Base-by-base conservation (phyloP, 2,797 vertebrate species). In the Cynodonichthys magdalenae region DNA sequence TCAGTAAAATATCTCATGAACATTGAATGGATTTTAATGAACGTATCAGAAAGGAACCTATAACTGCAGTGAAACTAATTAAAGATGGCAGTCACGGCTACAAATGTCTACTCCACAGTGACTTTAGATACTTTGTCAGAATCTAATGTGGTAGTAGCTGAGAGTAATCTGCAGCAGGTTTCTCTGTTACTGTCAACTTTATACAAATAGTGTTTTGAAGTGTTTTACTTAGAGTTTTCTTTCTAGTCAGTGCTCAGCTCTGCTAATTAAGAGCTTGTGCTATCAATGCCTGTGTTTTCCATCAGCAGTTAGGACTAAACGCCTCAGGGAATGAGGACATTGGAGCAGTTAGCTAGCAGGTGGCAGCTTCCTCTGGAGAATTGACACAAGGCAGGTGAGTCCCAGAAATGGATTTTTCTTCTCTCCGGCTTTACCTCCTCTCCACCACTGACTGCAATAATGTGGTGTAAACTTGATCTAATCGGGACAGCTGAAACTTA, bases 401-500 rank as follows among this genome's bases (percentile, higher is more conserved):
- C 67, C 62, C 49, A 51, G 31, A 47, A 68, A 64, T 53, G 17
- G 20, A 67, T 54, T 54, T 52, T 17, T 42, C 58, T 53, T 51
- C 68, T 53, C 15, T 3, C 49, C 55, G 31, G 54, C 27, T 15
- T 55, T 46, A 51, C 66, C 59, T 64, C 55, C 29, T 41, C 45
- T 19, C 47, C 1, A 34, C 64, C 58, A 39, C 34, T 8, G 53
- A 34, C 59, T 60, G 39, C 20, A 53, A 41, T 65, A 57, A 82
- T 72, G 63, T 18, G 1, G 56, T 57, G 72, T 60, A 63, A 66
- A 59, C 51, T 48, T 82, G 54, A 59, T 74, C 18, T 80, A 72
- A 85, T 87, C 66, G 84, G 77, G 53, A 50, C 47, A 52, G 56
- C 64, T 62, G 61, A 73, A 75, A 74, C 46, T 41, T 28, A 52